Percentiles rank a stretch among this genome's conserved stretches.
Conservation (phyloP, 2,888 invertebrate species). For the Ectemnius cavifrons region DNA sequence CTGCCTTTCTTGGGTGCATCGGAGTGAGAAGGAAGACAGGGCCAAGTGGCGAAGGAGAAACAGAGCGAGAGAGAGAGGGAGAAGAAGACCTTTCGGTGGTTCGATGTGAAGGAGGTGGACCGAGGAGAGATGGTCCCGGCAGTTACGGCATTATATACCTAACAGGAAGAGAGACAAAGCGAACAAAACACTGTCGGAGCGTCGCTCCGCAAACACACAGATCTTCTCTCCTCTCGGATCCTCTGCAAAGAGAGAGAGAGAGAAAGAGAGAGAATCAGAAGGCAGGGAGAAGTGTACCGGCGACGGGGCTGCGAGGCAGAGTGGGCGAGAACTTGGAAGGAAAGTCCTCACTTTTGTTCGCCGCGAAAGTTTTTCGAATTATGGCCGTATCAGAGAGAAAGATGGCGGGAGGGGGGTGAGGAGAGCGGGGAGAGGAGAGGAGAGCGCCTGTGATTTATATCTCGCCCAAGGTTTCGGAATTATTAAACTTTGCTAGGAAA, state of each 20-base stretch:
- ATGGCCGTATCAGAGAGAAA: constrained; percentile 66
- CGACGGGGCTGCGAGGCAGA: constrained; percentile 17
- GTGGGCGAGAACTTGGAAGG: constrained; percentile 75
- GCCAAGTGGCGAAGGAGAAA: neutral
- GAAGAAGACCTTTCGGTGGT: constrained; percentile 43
- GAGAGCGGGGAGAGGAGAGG: constrained; percentile 19
- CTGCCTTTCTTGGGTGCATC: neutral
- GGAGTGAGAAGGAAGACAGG: neutral
- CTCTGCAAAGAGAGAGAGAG: neutral
- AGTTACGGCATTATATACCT: constrained; percentile 65
- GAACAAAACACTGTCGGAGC: constrained; percentile 76
- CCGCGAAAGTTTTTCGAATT: constrained; percentile 76
- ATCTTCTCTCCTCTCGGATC: constrained; percentile 13
- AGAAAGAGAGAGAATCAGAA: constrained; percentile 28
- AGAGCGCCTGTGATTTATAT: constrained; percentile 67
- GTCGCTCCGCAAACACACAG: constrained; percentile 72
- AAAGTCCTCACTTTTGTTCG: constrained; percentile 76
- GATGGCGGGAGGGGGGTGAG: constrained; percentile 43
- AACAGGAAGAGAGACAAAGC: constrained; percentile 76
- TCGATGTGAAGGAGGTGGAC: constrained; percentile 43
- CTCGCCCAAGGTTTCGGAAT: constrained; percentile 70
- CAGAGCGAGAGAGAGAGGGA: neutral
- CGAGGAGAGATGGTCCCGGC: constrained; percentile 49
- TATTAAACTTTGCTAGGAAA: constrained; percentile 60
- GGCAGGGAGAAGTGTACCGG: neutral